Conservation (phyloP, 1,140 invertebrate species). For the Drosophila sulfurigaster region DNA sequence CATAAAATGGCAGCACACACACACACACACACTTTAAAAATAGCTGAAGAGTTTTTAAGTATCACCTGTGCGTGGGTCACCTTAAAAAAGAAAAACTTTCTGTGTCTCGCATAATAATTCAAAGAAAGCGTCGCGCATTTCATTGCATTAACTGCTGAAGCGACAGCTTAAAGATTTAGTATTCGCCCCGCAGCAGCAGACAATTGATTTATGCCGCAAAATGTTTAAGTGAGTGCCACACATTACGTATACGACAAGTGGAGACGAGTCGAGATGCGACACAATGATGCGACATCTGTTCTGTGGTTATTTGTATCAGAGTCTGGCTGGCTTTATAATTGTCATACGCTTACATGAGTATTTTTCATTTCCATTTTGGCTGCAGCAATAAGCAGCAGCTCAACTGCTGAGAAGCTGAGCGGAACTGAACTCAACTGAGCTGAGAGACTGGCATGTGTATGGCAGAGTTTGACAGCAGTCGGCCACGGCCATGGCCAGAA, state of each 20-base stretch:
- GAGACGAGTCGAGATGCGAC: neutral
- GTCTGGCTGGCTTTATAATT: conserved; percentile 45
- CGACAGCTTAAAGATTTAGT: conserved; percentile 4
- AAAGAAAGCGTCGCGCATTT: neutral
- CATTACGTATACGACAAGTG: conserved; percentile 31
- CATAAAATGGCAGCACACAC: conserved; percentile 55
- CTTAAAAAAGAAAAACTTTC: neutral
- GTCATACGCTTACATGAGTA: conserved; percentile 29
- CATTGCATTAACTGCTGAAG: neutral
- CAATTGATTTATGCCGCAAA: conserved; percentile 21
- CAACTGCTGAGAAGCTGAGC: conserved; percentile 12
- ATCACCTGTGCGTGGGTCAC: conserved; percentile 1
- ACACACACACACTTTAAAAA: conserved; percentile 45
- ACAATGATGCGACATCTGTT: conserved; percentile 2
- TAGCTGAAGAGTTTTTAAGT: conserved; percentile 23
- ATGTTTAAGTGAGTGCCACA: conserved; percentile 18
- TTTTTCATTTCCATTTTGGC: conserved; percentile 11
- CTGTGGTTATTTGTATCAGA: conserved; percentile 3
- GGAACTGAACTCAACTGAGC: too few relatives aligned
- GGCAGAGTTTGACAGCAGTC: conserved; percentile 51
- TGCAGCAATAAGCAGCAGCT: conserved; percentile 13
- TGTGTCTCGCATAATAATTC: conserved; percentile 14
- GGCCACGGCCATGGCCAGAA: conserved; percentile 17
- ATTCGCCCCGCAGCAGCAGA: neutral
- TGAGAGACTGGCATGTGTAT: conserved; percentile 36